Conservation (phyloP, 37 sponge, comb jelly and placozoan genomes). For the Tethya wilhelma region DNA sequence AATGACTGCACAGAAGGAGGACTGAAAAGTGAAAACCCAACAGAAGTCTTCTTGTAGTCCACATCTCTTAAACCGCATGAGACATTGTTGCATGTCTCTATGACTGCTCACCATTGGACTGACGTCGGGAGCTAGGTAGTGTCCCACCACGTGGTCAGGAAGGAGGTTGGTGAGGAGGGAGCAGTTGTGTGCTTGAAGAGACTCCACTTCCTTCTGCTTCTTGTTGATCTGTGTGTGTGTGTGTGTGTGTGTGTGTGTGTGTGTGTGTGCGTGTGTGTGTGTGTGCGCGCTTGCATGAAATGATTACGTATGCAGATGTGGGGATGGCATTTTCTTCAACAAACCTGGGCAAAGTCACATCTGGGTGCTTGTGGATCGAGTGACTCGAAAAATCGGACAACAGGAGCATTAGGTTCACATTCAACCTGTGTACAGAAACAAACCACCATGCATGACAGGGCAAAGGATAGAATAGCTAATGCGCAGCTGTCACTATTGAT, state of each 20-base stretch:
- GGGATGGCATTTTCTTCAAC: conserved; percentile 31
- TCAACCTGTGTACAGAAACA: background rate
- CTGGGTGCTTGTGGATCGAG: background rate
- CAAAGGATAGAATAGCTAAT: background rate
- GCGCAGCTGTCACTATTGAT: background rate
- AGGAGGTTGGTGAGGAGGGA: conserved; percentile 66
- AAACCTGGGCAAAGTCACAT: conserved; percentile 36
- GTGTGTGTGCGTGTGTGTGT: background rate
- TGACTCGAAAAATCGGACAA: background rate
- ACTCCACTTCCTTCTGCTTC: conserved; percentile 7
- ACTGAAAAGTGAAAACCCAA: too few relatives aligned
- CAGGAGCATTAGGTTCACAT: conserved; percentile 19
- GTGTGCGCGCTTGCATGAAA: background rate
- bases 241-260: background rate
- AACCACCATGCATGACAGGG: too few relatives aligned
- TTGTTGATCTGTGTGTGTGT: background rate
- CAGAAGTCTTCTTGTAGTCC: too few relatives aligned
- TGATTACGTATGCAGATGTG: background rate
- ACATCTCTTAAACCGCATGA: background rate
- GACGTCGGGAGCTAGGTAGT: conserved; percentile 60
- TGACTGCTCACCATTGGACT: background rate
- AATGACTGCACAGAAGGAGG: too few relatives aligned
- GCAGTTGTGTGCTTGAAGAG: conserved; percentile 2
- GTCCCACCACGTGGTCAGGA: conserved; percentile 73
- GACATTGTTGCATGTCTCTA: background rate